Base-by-base conservation (phyloP, 2,888 invertebrate genomes). In the Paralinhomoeus sp. region DNA sequence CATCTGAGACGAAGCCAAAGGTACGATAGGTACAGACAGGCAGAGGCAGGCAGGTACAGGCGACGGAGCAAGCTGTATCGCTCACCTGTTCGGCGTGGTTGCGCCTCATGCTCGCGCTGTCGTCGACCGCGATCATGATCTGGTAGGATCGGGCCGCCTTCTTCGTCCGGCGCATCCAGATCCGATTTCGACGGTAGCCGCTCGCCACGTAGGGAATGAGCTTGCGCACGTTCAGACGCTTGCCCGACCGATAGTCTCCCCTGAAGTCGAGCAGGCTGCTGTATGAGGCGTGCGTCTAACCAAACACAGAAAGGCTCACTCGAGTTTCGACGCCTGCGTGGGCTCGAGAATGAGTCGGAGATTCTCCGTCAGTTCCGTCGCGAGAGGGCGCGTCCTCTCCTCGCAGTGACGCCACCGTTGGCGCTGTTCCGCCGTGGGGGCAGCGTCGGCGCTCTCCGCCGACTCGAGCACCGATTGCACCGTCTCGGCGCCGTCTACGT, bases 141-240 rank as follows among this genome's bases (percentile, higher is more conserved):
- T 89, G 89, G 65, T 97, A 97, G 54, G 93, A 80, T 40, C 97
- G 72, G 60, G 85, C 83, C 1, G 83, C 84, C 0, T 89, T 87
- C 63, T 85, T 85, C 0, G 85, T 91, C 44, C 97, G 71, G 17
- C 93, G 71, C 57, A 99, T 62, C 97, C 97, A 99, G 58, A 99
- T 99, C 64, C 91, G 89, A 63, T 99, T 93, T 64, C 97, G 97
- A 38, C 93, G 74, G 68, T 91, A 99, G 64, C 93, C 82, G 48
- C 91, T 91, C 20, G 99, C 99, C 52, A 99, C 87, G 68, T 97
- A 99, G 0, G 93, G 84, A 59, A 97, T 89, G 44, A 99, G 80
- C 57, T 81, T 83, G 39, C 91, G 75, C 93, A 99, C 97, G 67
- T 97, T 99, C 42, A 99, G 79, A 9, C 97, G 74, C 48, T 85